Conservation (phyloP, 2,797 vertebrate genomes). For the Danio albolineatus region DNA sequence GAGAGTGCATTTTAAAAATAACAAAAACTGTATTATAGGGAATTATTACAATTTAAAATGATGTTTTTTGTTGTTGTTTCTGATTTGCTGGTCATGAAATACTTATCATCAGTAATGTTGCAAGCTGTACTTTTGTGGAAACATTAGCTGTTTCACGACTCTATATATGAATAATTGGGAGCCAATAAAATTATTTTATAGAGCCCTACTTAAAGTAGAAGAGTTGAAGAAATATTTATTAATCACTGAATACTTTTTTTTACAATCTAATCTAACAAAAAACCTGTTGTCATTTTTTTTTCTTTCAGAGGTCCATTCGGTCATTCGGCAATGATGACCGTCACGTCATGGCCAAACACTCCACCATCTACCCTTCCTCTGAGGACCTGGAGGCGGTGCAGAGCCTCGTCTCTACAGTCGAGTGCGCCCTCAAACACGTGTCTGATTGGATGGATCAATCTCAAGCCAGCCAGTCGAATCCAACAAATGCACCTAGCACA, state of each 20-base stretch:
- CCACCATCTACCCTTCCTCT: slow-evolving; percentile 96
- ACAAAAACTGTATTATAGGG: no score
- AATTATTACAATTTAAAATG: no score
- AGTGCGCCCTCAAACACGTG: slow-evolving; percentile 96
- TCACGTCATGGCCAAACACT: slow-evolving; percentile 99
- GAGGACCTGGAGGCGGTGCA: slow-evolving; percentile 96
- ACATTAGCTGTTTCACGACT: no score
- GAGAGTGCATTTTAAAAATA: no score
- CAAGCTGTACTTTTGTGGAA: no score
- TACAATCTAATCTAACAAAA: no score
- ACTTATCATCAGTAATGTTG: neutral
- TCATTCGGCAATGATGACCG: slow-evolving; percentile 99
- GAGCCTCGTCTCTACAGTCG: slow-evolving; percentile 96
- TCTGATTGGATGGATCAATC: slow-evolving; percentile 96
- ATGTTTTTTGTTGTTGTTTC: neutral
- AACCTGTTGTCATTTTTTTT: neutral
- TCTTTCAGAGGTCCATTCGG: slow-evolving; percentile 92
- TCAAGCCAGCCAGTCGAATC: slow-evolving; percentile 81
- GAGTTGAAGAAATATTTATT: no score
- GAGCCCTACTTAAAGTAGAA: no score
- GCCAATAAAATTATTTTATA: no score
- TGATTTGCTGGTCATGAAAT: neutral
- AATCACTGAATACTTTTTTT: no score
- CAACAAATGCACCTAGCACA: slow-evolving; percentile 73
- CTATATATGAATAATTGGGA: no score